These are phyloP conservation scores for Lucilia sericata DNA, from an alignment of 1,140 invertebrate genomes.

Conservation along the genomic window DNA sequence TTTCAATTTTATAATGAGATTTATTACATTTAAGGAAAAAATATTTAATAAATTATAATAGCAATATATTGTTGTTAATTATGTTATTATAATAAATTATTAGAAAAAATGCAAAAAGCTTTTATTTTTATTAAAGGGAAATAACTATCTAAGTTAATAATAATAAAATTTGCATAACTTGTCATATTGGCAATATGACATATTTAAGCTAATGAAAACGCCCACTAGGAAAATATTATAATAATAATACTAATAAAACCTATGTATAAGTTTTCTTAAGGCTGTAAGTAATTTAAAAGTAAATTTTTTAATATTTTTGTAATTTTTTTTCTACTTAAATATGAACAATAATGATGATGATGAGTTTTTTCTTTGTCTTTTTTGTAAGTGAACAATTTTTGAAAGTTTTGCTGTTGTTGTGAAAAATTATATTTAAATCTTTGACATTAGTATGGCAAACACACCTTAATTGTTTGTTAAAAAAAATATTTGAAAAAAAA, in stretches of 20 bases:
- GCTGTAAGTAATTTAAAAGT: too few species aligned
- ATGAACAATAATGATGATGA: neutral
- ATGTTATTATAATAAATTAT: conserved; percentile 13
- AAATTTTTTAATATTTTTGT: too few species aligned
- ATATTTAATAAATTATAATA: neutral
- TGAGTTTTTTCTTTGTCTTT: neutral
- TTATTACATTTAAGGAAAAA: conserved; percentile 6
- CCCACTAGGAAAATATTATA: neutral
- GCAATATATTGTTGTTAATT: conserved; percentile 6
- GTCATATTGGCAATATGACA: neutral
- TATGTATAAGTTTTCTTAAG: neutral
- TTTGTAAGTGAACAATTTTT: neutral
- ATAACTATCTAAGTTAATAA: neutral
- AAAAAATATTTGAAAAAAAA: neutral
- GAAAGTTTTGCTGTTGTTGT: neutral
- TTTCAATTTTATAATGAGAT: conserved; percentile 6
- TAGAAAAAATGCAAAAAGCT: neutral
- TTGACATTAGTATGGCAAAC: conserved; percentile 14
- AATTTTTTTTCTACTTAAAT: neutral
- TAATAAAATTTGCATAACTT: conserved; percentile 5
- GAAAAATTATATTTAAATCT: neutral
- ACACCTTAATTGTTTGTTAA: conserved; percentile 2
- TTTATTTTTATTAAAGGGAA: neutral
- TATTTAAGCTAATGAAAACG: conserved; percentile 8
- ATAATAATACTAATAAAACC: neutral